A percentile compares a stretch with the other conserved stretches of the same genome.
Conservation (phyloP, 2,888 invertebrate genomes). For the Acholoe squamosa region DNA sequence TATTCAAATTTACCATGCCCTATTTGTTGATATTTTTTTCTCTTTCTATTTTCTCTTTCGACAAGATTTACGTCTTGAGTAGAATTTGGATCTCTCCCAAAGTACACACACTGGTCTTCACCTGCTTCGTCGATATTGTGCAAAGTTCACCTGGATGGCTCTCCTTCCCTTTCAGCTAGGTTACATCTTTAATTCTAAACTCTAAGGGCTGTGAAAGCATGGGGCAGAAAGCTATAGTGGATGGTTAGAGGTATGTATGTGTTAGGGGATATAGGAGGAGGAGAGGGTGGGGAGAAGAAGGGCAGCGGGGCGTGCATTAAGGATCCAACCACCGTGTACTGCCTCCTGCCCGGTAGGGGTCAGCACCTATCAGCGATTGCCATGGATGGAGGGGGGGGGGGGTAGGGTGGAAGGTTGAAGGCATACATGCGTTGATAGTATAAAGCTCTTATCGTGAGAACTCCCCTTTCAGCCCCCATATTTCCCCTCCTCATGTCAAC, state of each 20-base stretch:
- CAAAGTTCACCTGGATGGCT: neutral
- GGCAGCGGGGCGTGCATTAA: neutral
- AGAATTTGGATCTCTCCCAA: conserved; percentile 27
- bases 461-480: neutral
- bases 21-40: neutral
- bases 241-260: neutral
- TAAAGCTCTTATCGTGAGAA: no score
- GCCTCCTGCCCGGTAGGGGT: neutral
- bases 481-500: neutral
- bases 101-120: neutral
- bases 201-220: no score
- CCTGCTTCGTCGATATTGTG: neutral
- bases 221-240: neutral
- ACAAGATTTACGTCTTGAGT: neutral
- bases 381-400: neutral
- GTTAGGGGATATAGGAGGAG: neutral
- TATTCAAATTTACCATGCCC: neutral
- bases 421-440: no score
- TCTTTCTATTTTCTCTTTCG: neutral
- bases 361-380: neutral
- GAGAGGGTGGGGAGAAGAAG: neutral
- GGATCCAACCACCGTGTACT: neutral
- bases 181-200: no score
- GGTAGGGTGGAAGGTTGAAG: neutral
- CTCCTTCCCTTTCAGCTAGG: neutral